Percentiles rank a stretch among this genome's conserved stretches.
Evolutionary conservation across 2,113 vertebrate species (phyloP).

Genomic region (Eulemur rufifrons): DNA sequence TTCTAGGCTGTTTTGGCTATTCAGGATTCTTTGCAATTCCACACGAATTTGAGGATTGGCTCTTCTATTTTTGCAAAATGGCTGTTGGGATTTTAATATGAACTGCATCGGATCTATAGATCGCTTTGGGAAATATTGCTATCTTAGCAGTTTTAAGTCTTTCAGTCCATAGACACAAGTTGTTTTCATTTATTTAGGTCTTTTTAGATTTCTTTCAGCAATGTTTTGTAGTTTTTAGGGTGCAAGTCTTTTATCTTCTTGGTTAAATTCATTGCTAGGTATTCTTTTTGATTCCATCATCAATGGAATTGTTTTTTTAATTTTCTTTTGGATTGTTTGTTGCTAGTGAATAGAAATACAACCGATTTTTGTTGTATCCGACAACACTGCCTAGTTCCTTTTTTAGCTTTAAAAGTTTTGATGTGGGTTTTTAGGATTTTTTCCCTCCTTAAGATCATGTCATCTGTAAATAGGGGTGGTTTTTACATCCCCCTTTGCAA

Average conservation of each 20-base stretch:
- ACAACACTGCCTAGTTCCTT: background rate
- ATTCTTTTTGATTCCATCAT: background rate
- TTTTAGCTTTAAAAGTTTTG: background rate
- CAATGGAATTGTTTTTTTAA: background rate
- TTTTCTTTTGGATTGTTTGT: background rate
- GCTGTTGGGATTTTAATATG: background rate
- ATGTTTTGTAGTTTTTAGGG: background rate
- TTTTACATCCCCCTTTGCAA: background rate
- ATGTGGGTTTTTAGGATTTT: background rate
- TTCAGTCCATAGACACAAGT: background rate
- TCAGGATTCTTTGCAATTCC: background rate
- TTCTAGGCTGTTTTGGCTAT: background rate
- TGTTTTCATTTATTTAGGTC: background rate
- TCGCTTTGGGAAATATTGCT: background rate
- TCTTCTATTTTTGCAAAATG: background rate
- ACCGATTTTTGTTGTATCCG: background rate
- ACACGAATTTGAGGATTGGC: background rate
- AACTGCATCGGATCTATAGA: background rate
- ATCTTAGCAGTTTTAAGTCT: background rate
- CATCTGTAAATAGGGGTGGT: background rate
- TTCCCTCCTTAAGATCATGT: background rate
- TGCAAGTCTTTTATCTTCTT: background rate
- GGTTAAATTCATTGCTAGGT: background rate
- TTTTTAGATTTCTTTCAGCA: background rate
- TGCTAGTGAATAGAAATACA: background rate